Conservation (phyloP, 2,113 vertebrate species). For the Platycercus adscitus region DNA sequence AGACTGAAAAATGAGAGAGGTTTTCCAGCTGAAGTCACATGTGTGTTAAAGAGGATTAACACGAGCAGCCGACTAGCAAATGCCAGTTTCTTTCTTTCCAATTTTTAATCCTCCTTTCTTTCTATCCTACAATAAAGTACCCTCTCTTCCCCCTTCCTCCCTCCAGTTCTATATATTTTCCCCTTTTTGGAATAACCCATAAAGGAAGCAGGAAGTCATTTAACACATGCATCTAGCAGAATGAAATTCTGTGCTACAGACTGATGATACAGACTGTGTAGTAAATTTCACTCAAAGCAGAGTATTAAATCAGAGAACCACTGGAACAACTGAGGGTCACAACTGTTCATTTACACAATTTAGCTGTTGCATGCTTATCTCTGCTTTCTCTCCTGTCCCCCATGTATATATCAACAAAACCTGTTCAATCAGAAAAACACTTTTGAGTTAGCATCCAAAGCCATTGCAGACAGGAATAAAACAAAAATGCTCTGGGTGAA, state of each 20-base stretch:
- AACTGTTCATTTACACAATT: background rate
- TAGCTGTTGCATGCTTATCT: background rate
- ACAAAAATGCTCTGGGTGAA: background rate
- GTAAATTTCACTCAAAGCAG: background rate
- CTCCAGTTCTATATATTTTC: background rate
- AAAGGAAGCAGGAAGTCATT: background rate
- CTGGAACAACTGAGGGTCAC: background rate
- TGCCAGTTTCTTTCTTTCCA: background rate
- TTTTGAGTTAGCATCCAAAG: background rate
- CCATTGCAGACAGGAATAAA: background rate
- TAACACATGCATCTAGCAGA: background rate
- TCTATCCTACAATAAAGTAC: background rate
- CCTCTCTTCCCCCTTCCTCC: background rate
- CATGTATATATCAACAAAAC: background rate
- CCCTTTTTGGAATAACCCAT: background rate
- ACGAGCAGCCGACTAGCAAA: conserved; percentile 11
- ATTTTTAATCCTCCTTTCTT: conserved; percentile 21
- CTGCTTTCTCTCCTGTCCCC: background rate
- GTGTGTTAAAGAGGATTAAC: conserved; percentile 53
- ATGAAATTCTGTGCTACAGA: background rate
- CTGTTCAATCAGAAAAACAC: background rate
- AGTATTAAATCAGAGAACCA: background rate
- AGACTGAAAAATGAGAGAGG: conserved; percentile 1
- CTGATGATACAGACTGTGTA: background rate
- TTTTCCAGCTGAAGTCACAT: conserved; percentile 48